phyloP scores from a whole-genome alignment of 2,888 invertebrate species.

The Theretra japonica region DNA sequence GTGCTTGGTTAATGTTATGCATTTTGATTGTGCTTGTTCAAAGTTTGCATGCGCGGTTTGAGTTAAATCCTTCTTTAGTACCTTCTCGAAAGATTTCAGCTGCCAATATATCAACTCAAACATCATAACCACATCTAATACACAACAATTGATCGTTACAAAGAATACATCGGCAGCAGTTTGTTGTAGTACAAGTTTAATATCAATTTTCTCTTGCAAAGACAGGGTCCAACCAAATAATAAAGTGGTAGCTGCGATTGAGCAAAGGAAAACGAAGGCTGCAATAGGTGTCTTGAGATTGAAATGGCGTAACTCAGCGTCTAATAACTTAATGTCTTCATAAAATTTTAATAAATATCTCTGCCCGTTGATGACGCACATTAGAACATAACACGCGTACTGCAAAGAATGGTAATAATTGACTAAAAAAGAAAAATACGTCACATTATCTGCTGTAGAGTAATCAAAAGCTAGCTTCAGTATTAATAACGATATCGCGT shows the following conservation, averaged over 20 bases:
- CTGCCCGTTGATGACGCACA: background rate
- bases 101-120: constrained; percentile 1
- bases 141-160: background rate
- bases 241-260: background rate
- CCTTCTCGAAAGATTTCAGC: background rate
- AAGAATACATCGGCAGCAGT: background rate
- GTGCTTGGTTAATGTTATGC: background rate
- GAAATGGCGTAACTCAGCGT: background rate
- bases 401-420: background rate
- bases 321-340: background rate
- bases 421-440: background rate
- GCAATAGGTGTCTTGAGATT: background rate
- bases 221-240: background rate
- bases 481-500: background rate
- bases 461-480: background rate
- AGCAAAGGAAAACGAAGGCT: background rate
- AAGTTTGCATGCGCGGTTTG: background rate
- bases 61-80: background rate
- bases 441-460: background rate
- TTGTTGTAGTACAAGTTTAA: background rate
- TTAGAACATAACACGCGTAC: background rate
- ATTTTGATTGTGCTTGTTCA: background rate
- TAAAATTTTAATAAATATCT: background rate
- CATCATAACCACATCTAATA: background rate
- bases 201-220: background rate